Evolutionary conservation across 2,797 vertebrate species (phyloP).

Genomic region (Microhierax caerulescens): DNA sequence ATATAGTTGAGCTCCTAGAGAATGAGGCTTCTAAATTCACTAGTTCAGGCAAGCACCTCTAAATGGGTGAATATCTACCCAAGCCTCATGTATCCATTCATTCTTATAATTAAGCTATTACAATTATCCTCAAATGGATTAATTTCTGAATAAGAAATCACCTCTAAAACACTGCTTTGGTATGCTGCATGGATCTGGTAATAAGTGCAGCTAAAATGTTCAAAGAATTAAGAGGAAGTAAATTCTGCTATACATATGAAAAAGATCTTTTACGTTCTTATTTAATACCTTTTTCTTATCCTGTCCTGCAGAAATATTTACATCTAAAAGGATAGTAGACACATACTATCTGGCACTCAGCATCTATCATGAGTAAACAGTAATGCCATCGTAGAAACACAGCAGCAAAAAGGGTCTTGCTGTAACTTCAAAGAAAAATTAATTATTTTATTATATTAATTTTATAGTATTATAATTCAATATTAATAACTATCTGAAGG

Average conservation of each 20-base stretch:
- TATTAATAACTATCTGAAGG: background rate
- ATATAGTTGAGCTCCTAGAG: background rate
- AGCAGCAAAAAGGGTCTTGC: background rate
- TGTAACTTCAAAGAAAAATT: background rate
- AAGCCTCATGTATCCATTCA: background rate
- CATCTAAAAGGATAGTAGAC: background rate
- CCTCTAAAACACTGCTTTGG: background rate
- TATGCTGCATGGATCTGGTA: background rate
- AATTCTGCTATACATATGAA: background rate
- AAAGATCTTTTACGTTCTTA: background rate
- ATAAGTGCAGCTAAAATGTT: background rate
- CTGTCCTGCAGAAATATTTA: background rate
- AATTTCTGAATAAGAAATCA: background rate
- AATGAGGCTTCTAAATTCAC: background rate
- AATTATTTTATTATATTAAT: no score
- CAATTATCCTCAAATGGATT: background rate
- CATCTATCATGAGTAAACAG: background rate
- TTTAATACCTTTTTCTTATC: background rate
- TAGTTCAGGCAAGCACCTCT: background rate
- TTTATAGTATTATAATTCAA: no score
- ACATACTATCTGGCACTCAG: background rate
- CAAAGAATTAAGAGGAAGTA: background rate
- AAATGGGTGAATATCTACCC: background rate
- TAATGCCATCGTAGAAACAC: background rate
- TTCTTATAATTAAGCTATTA: background rate